A percentile compares a stretch with the other conserved stretches of the same genome.
These are phyloP conservation scores for Eutolmus rufibarbis DNA, from an alignment of 2,888 invertebrate species.

Conservation along the genomic window DNA sequence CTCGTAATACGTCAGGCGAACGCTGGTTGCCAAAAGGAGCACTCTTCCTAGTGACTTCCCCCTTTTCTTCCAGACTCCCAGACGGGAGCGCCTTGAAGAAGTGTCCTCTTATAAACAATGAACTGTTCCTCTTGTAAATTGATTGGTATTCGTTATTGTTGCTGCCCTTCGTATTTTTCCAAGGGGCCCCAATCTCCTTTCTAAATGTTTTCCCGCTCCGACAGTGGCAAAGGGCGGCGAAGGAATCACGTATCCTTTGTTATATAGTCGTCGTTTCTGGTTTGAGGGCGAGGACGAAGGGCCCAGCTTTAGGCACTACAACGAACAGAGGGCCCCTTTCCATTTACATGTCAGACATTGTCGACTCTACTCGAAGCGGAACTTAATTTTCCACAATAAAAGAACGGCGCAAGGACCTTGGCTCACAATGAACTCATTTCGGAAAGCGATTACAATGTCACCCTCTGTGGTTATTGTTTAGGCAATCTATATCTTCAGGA, in stretches of 20 bases:
- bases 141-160: slow-evolving; percentile 42
- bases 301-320: background rate
- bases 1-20: slow-evolving; percentile 14
- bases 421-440: slow-evolving; percentile 30
- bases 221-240: background rate
- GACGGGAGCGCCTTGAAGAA: background rate
- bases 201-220: slow-evolving; percentile 4
- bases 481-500: background rate
- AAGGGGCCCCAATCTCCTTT: background rate
- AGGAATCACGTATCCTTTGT: slow-evolving; percentile 36
- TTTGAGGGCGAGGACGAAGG: background rate
- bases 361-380: background rate
- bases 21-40: background rate
- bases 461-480: slow-evolving; percentile 20
- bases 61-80: background rate
- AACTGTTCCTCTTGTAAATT: slow-evolving; percentile 40
- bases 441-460: slow-evolving; percentile 18
- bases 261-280: background rate
- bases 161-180: slow-evolving; percentile 19
- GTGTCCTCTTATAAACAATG: slow-evolving; percentile 38
- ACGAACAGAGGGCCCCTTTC: background rate
- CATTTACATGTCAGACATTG: slow-evolving; percentile 23
- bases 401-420: slow-evolving; percentile 22
- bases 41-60: background rate
- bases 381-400: slow-evolving; percentile 30